phyloP scores from a whole-genome alignment of 2,797 vertebrate species.

The Dendrocincla tyrannina region DNA sequence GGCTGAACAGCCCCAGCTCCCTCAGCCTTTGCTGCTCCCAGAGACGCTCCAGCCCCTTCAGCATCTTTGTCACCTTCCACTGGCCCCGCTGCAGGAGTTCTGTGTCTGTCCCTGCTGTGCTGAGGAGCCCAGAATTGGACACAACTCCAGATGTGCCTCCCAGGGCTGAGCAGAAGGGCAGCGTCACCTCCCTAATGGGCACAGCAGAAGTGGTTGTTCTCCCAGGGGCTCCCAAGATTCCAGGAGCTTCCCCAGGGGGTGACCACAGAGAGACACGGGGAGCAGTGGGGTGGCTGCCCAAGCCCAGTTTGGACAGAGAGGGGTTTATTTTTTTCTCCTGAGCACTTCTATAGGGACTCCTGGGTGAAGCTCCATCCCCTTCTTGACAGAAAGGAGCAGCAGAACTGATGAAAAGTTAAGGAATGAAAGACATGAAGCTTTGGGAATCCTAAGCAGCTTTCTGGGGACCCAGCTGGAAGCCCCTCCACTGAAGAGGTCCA shows the following conservation, averaged over 20 bases:
- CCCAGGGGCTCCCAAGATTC: not conserved
- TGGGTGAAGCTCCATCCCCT: not conserved
- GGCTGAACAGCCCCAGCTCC: not conserved
- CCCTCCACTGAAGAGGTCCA: not conserved
- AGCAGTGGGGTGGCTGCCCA: not conserved
- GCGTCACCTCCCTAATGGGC: not conserved
- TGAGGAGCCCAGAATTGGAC: not conserved
- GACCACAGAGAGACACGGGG: not conserved
- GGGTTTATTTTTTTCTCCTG: not conserved
- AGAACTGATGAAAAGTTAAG: not conserved
- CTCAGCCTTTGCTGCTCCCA: not conserved
- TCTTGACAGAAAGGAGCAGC: not conserved
- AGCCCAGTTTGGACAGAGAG: not conserved
- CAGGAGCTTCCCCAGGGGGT: no score
- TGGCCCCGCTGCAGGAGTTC: not conserved
- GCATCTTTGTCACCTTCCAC: not conserved
- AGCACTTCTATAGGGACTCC: not conserved
- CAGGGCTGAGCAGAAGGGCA: not conserved
- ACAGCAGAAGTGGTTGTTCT: not conserved
- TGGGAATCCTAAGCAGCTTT: not conserved
- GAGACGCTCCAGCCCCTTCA: not conserved
- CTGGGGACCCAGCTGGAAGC: not conserved
- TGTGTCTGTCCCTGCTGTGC: not conserved
- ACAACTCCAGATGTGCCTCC: not conserved
- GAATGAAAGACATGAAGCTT: not conserved